phyloP scores from a whole-genome alignment of 2,797 vertebrate species.

The Percopsis omiscomaycus region DNA sequence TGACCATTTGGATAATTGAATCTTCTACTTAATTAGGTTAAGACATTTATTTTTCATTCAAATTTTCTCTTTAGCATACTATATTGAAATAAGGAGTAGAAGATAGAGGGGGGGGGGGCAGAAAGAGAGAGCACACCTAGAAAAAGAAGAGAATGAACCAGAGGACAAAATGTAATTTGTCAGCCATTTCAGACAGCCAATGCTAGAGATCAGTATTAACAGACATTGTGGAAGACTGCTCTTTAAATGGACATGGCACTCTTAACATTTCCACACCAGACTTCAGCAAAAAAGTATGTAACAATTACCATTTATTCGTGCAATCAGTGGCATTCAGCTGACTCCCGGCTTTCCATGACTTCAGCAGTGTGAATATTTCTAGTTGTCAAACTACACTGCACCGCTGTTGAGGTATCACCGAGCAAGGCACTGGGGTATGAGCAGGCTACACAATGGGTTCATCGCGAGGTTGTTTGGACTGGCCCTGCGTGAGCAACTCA shows the following conservation, averaged over 20 bases:
- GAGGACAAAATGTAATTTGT: conserved; percentile 78
- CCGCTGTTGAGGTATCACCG: not conserved
- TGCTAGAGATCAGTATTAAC: conserved; percentile 68
- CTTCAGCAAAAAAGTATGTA: conserved; percentile 59
- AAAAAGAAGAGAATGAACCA: conserved; percentile 64
- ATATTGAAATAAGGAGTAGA: conserved; percentile 47
- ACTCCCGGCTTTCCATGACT: conserved; percentile 28
- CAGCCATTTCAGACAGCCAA: conserved; percentile 68
- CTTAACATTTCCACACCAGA: conserved; percentile 72
- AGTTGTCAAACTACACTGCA: too few relatives aligned
- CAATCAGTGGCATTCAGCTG: conserved; percentile 32
- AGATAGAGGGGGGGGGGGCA: conserved; percentile 23
- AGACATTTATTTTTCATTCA: conserved; percentile 73
- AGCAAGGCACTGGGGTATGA: conserved; percentile 11
- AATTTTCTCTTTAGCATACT: conserved; percentile 71
- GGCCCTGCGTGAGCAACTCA: not conserved
- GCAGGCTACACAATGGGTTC: too few relatives aligned
- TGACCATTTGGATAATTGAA: conserved; percentile 60
- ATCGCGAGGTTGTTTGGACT: not conserved
- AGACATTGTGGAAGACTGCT: conserved; percentile 62
- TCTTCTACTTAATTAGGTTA: conserved; percentile 68
- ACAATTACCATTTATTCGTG: conserved; percentile 64
- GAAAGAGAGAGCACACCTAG: conserved; percentile 34
- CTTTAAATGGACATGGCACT: conserved; percentile 74
- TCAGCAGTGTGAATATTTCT: too few relatives aligned